Evolutionary conservation across 64 coral and sea anemone genomes (phyloP).

Genomic region (Hydrozoanthus tunicans): DNA sequence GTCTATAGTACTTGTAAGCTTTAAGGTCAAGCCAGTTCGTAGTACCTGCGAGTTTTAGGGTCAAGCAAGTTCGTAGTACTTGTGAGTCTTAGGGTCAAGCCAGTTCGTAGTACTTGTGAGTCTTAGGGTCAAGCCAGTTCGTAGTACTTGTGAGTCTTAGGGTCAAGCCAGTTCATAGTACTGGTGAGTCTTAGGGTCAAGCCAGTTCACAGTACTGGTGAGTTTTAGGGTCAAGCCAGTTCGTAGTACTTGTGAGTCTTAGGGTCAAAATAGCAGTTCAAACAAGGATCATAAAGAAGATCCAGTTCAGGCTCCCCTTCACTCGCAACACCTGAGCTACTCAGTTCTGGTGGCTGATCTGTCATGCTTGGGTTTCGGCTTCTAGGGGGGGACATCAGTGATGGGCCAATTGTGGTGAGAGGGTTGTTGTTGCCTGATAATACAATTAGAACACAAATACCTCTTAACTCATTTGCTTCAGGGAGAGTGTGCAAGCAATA

Average conservation of each 20-base stretch:
- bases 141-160: too few species aligned
- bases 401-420: neutral
- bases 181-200: too few species aligned
- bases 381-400: slow-evolving; percentile 37
- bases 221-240: too few species aligned
- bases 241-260: slow-evolving; percentile 86
- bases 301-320: slow-evolving; percentile 76
- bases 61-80: too few species aligned
- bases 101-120: too few species aligned
- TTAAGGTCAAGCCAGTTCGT: too few species aligned
- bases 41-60: too few species aligned
- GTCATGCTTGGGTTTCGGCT: slow-evolving; percentile 63
- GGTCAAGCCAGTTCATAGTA: too few species aligned
- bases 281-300: slow-evolving; percentile 86
- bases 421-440: neutral
- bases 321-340: slow-evolving; percentile 40
- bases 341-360: neutral
- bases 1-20: too few species aligned
- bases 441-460: neutral
- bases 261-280: slow-evolving; percentile 97
- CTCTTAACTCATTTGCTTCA: neutral
- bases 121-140: too few species aligned
- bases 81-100: too few species aligned
- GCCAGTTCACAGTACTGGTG: too few species aligned
- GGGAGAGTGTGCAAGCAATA: neutral